phyloP scores from a whole-genome alignment of 1,140 invertebrate genomes.

The Melanaphis sacchari region DNA sequence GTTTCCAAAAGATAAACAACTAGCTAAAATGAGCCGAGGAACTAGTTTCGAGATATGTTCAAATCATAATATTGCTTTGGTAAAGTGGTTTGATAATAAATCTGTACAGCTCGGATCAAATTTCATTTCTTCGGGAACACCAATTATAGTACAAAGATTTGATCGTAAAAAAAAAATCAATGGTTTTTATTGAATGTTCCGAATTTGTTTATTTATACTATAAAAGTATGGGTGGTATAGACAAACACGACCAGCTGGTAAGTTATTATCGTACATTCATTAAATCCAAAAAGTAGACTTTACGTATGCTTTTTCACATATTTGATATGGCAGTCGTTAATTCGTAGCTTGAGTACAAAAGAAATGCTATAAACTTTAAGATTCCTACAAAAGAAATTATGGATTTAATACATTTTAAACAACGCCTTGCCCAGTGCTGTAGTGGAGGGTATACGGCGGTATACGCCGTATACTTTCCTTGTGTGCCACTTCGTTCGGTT shows the following conservation, averaged over 20 bases:
- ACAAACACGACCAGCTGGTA: conserved; percentile 28
- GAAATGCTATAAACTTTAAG: not conserved
- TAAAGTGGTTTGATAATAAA: conserved; percentile 34
- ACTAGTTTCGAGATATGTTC: conserved; percentile 18
- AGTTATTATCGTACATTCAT: conserved; percentile 15
- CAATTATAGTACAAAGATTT: not conserved
- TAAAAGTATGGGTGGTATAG: conserved; percentile 29
- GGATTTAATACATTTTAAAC: conserved; percentile 14
- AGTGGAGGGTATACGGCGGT: too few species aligned
- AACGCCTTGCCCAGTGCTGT: not conserved
- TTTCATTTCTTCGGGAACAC: conserved; percentile 18
- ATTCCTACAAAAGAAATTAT: not conserved
- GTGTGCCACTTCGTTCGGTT: too few species aligned
- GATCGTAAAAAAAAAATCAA: not conserved
- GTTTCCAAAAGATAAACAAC: conserved; percentile 58
- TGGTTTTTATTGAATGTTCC: not conserved
- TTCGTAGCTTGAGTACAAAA: conserved; percentile 1
- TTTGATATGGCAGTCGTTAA: conserved; percentile 29
- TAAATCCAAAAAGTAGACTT: conserved; percentile 18
- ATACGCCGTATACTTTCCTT: too few species aligned
- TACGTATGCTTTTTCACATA: not conserved
- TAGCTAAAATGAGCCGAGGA: conserved; percentile 59
- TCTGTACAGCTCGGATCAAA: conserved; percentile 23
- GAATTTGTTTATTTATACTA: conserved; percentile 22
- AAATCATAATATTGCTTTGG: conserved; percentile 24